Base-by-base conservation (phyloP, 1,140 invertebrate species). In the Harpegnathos saltator region DNA sequence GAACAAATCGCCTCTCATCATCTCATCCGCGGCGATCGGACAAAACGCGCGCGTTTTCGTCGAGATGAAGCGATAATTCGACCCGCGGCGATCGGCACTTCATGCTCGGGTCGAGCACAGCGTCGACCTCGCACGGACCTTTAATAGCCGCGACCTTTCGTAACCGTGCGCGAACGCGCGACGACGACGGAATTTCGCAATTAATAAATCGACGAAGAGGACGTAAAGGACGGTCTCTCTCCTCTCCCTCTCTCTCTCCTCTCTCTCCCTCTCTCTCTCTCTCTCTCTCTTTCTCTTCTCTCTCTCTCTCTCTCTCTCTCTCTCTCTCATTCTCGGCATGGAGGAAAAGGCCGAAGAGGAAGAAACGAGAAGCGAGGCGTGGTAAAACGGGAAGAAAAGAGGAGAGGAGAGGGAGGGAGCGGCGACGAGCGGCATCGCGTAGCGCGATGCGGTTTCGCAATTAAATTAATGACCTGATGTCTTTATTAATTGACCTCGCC, bases 401-500 rank as follows among this genome's bases (percentile, higher is more conserved):
- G 15, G 24, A 38, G 50, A 38, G 48, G 14, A 50, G 54, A 44
- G 54, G 29, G 12, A 61, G 50, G 19, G 44, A 48, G n/a, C 38
- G 58, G 58, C 54, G 71, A 59, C 59, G 44, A 71, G 17, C 69
- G 54, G 29, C 72, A 15, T 26, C 48, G 72, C 33, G 72, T 38
- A 17, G 82, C 54, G 74, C 63, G 14, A 9, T 26, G 72, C 65
- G 56, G 63, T 66, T 50, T 54, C 59, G 83, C 86, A 90, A 91
- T 91, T 90, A 88, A 91, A 92, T 92, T 90, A 90, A 91, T 91
- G 86, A 52, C 69, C 68, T 63, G 81, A 87, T 90, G 89, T 90
- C 89, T 90, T 90, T 91, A 91, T 91, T 92, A 91, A 92, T 92
- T 90, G 90, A 92, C 86, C 83, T 91, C 68, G 90, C 83, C 85